Evolutionary conservation across 2,888 invertebrate genomes (phyloP).

Genomic region (Perizoma affinitatum): DNA sequence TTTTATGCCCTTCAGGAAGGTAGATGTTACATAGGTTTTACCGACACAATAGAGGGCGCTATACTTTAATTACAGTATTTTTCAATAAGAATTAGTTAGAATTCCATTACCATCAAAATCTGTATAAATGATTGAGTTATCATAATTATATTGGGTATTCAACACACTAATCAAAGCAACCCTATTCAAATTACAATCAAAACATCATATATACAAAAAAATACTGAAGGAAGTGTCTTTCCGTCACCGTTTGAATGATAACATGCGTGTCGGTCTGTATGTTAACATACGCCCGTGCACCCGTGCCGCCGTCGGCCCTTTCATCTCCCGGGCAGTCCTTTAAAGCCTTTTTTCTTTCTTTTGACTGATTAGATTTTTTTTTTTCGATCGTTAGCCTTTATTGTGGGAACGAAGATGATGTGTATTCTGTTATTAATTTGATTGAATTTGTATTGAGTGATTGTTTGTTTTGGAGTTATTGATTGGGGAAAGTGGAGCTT

Average conservation of each 20-base stretch:
- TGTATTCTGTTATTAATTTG: constrained; percentile 68
- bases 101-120: too few species aligned
- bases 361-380: constrained; percentile 71
- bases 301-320: constrained; percentile 60
- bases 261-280: constrained; percentile 57
- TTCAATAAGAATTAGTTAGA: too few species aligned
- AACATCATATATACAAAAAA: constrained; percentile 26
- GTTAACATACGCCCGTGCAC: constrained; percentile 66
- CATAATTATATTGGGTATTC: background rate
- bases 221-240: constrained; percentile 66
- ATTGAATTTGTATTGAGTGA: constrained; percentile 61
- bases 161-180: background rate
- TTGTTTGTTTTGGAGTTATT: constrained; percentile 53
- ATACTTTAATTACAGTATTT: too few species aligned
- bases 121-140: too few species aligned
- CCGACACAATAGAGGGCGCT: too few species aligned
- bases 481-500: constrained; percentile 30
- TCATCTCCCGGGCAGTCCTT: constrained; percentile 76
- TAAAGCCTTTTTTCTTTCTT: constrained; percentile 51
- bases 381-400: constrained; percentile 64
- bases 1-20: too few species aligned
- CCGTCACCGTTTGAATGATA: constrained; percentile 59
- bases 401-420: constrained; percentile 77
- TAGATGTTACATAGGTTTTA: too few species aligned
- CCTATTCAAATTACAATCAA: background rate